These are phyloP conservation scores for Strigops habroptila DNA, from an alignment of 2,113 vertebrate genomes.

Conservation along the genomic window DNA sequence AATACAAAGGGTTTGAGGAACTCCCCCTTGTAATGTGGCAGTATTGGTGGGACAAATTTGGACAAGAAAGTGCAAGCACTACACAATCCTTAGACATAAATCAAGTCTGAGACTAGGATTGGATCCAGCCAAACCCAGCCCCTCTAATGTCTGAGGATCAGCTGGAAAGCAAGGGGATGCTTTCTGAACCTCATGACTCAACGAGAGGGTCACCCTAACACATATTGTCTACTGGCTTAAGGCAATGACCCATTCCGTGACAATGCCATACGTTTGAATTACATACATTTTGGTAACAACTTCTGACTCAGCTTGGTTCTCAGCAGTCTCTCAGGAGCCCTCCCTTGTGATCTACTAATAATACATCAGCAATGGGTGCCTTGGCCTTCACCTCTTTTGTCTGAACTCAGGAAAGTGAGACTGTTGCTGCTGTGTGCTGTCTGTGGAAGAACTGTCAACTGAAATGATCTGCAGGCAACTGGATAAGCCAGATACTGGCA, in stretches of 20 bases:
- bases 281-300: slow-evolving; percentile 15
- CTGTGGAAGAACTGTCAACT: background rate
- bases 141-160: background rate
- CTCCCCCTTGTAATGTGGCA: background rate
- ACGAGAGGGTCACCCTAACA: background rate
- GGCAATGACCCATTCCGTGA: background rate
- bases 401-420: slow-evolving; percentile 39
- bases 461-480: slow-evolving; percentile 46
- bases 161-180: background rate
- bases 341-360: slow-evolving; percentile 80
- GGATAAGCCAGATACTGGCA: slow-evolving; percentile 5
- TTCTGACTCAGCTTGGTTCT: slow-evolving; percentile 75
- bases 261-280: slow-evolving; percentile 39
- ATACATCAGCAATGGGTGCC: slow-evolving; percentile 76
- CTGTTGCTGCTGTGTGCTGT: background rate
- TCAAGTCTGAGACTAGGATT: background rate
- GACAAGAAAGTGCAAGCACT: background rate
- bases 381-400: slow-evolving; percentile 72
- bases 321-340: slow-evolving; percentile 73
- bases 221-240: background rate
- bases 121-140: background rate
- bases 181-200: background rate
- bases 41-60: background rate
- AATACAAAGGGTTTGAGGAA: background rate
- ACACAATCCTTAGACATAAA: background rate